phyloP scores from a whole-genome alignment of 1,140 invertebrate genomes.

The Orius insidiosus region DNA sequence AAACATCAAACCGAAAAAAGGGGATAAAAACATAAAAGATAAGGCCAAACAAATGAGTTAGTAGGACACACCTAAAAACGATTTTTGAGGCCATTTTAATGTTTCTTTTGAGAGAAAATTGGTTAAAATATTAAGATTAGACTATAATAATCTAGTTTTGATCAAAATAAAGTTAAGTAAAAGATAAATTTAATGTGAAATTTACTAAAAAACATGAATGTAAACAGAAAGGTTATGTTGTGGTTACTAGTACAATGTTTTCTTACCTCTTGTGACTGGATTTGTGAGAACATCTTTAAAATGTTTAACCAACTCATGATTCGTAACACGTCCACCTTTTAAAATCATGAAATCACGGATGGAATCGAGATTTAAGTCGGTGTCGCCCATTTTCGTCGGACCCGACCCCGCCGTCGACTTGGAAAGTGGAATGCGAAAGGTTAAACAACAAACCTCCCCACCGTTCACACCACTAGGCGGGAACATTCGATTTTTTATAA shows the following conservation, averaged over 20 bases:
- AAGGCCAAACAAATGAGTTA: no score
- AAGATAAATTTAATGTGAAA: no score
- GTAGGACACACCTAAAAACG: no score
- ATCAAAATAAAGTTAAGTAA: no score
- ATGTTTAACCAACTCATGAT: slow-evolving; percentile 72
- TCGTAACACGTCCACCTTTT: slow-evolving; percentile 68
- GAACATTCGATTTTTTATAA: background rate
- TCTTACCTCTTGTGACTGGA: slow-evolving; percentile 52
- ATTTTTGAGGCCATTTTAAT: no score
- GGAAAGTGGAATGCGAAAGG: background rate
- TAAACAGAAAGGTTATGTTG: slow-evolving; percentile 1
- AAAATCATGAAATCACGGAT: slow-evolving; percentile 65
- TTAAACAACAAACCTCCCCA: background rate
- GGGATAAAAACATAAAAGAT: no score
- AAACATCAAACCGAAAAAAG: no score
- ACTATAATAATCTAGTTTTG: no score
- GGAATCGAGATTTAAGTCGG: slow-evolving; percentile 58
- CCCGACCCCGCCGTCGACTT: background rate
- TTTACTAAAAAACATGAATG: slow-evolving; percentile 1
- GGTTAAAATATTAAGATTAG: no score
- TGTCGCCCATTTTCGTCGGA: slow-evolving; percentile 14
- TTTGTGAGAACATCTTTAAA: slow-evolving; percentile 72
- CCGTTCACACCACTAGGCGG: background rate
- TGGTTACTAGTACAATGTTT: background rate
- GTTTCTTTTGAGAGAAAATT: no score